phyloP scores from a whole-genome alignment of 2,888 invertebrate species.

The Hartigia nigra region DNA sequence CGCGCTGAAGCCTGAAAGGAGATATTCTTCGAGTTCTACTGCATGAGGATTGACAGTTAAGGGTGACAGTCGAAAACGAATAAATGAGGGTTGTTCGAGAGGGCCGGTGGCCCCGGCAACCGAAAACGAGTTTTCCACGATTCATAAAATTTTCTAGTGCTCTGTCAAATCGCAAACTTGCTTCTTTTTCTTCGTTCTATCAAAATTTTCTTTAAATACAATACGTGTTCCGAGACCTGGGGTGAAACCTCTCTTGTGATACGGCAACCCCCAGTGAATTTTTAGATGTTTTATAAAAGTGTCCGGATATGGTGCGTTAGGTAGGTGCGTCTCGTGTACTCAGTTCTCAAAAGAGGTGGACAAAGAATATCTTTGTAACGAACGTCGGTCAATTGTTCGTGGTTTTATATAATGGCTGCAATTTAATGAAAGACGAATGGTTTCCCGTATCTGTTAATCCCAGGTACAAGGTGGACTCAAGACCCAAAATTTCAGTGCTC shows the following conservation, averaged over 20 bases:
- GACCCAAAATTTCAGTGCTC: constrained; percentile 54
- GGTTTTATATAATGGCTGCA: constrained; percentile 49
- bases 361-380: not conserved
- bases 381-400: constrained; percentile 30
- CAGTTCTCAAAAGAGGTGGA: not conserved
- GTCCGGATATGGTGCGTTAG: not conserved
- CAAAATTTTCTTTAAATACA: not conserved
- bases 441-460: constrained; percentile 36
- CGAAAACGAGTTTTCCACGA: constrained; percentile 3
- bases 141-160: constrained; percentile 29
- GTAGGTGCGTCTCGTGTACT: not conserved
- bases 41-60: not conserved
- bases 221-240: not conserved
- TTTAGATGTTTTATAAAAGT: not conserved
- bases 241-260: not conserved
- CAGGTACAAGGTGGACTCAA: constrained; percentile 49
- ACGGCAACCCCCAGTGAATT: not conserved
- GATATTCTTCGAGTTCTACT: not conserved
- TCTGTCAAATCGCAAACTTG: constrained; percentile 30
- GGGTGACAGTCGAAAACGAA: not conserved
- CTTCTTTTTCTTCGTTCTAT: constrained; percentile 26
- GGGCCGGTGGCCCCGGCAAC: not conserved
- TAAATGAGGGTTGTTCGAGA: not conserved
- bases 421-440: constrained; percentile 45
- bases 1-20: not conserved